Evolutionary conservation across 2,888 invertebrate genomes (phyloP), one percentile per base, ranked within the genome.

Genomic region (Coelopa pilipes): DNA sequence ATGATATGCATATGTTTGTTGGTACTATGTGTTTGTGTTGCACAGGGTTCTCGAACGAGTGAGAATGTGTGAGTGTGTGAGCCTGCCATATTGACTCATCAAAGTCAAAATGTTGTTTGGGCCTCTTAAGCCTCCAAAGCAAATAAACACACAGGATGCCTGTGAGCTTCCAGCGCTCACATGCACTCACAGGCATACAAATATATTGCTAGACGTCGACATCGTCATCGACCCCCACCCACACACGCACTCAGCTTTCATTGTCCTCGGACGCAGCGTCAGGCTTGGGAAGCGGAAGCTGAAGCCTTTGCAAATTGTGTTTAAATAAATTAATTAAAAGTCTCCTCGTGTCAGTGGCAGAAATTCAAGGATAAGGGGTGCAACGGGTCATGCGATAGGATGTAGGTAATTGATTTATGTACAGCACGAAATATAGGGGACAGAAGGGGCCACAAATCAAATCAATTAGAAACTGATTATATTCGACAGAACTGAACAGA

Each of bases 301-400:
- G 24, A 11, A 34, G 66, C 66, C 50, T 50, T 50, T 66, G 66
- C 19, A 59, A 46, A 70, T 46, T 70, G 59, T 70, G 60, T 70
- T 70, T 59, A 70, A 70, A 70, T 70, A 70, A 70, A 70, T 70
- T 70, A 70, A 70, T 70, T 70, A 59, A 60, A 60, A 70, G 50
- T 13, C 45, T 47, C n/a, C 19, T 60, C 50, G 55, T 70, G 70
- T 70, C 49, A 47, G 49, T 70, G 60, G 47, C 70, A 70, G 60
- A 49, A 15, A 60, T 59, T 60, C 34, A 2, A 34, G 34, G 34
- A 34, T 34, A 59, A 60, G 17, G 46, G 17, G 10, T 10, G n/a
- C n/a, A n/a, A n/a, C n/a, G n/a, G 24, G 21, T 19, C 50, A 50
- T 62, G 34, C 34, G 4, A 34, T 4, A 34, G 34, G 34, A 34